Conservation (phyloP, 2,888 invertebrate genomes). For the Lasioglossum villosulum region DNA sequence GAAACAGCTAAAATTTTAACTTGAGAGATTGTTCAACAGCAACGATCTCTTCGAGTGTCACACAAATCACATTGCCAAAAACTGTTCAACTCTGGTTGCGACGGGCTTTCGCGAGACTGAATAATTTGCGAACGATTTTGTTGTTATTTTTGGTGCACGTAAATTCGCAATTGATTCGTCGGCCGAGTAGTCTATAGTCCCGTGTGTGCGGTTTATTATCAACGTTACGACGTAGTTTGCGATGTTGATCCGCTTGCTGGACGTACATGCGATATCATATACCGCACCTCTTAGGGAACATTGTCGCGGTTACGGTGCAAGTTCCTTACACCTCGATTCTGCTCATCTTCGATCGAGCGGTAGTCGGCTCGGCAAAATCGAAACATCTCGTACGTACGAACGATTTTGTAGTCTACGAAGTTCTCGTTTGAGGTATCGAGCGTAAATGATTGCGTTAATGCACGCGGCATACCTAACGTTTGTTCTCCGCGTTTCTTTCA, state of each 20-base stretch:
- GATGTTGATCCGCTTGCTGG: background rate
- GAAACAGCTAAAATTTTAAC: too few relatives aligned
- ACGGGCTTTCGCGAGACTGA: background rate
- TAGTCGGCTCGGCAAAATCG: conserved; percentile 1
- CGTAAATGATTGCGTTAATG: conserved; percentile 73
- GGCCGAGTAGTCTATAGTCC: background rate
- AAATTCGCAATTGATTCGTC: background rate
- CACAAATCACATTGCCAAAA: too few relatives aligned
- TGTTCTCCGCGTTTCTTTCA: background rate
- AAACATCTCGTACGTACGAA: conserved; percentile 7
- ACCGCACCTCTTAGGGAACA: background rate
- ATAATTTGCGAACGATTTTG: background rate
- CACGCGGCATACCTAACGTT: conserved; percentile 68
- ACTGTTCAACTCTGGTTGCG: background rate
- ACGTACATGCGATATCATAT: conserved; percentile 36
- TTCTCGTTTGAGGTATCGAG: conserved; percentile 62
- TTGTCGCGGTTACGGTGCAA: conserved; percentile 54
- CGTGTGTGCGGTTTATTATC: conserved; percentile 9
- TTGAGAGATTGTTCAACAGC: too few relatives aligned
- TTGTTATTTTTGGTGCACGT: background rate
- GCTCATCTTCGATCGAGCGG: conserved; percentile 27
- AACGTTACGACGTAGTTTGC: conserved; percentile 12
- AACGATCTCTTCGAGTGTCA: too few relatives aligned
- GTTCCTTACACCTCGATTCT: background rate
- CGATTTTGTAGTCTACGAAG: conserved; percentile 33